Base-by-base conservation (phyloP, 2,113 vertebrate genomes). In the Channa argus region DNA sequence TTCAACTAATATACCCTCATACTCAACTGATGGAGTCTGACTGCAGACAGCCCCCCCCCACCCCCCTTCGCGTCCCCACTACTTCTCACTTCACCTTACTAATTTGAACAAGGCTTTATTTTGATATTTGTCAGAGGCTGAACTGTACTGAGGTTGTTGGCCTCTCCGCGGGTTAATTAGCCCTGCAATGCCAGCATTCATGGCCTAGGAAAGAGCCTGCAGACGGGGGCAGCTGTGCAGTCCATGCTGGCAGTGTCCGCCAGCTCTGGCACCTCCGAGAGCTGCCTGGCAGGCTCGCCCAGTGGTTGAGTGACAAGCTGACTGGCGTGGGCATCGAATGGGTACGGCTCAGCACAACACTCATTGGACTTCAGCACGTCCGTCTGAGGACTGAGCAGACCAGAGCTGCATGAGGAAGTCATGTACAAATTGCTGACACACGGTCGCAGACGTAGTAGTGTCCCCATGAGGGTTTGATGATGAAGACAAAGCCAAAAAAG, bases 81-180 rank as follows among this genome's bases (percentile, higher is more conserved):
- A 63, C 83, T 70, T 79, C 86, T 88, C 89, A 84, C 88, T 83
- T 88, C 83, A 79, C 83, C 73, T 72, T 94, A 95, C 95, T 96
- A 95, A 95, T 96, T 96, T 93, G 94, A 97, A 97, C 96, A 97
- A 97, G 96, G 96, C 94, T 95, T 96, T 96, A 96, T 96, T 96
- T 95, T 97, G 95, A 95, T 95, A 94, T 96, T 94, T 94, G 95
- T 67, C 69, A 93, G 95, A 89, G 92, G 94, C 94, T 92, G 94
- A 93, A 96, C 95, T 97, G 96, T 96, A 95, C 94, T 92, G 82
- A 91, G 95, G 95, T 95, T 96, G 96, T 97, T 96, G 95, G 96
- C 95, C 96, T 73, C 95, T 95, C 95, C 91, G 90, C 93, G 94
- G 95, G 94, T 95, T 96, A 96, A 97, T 97, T 97, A 96, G 95